Conservation (phyloP, 1,140 invertebrate species). For the Drosophila melanogaster region Release_6_plus_ISO1_MT NT_033779.5:1160501-1161000, state of each 20-base stretch:
- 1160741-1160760: conserved; percentile 92
- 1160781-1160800: conserved; percentile 91
- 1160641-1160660: conserved; percentile 93
- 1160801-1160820: conserved; percentile 94
- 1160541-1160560: conserved; percentile 88
- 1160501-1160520: conserved; percentile 64
- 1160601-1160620: conserved; percentile 94
- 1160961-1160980: conserved; percentile 90
- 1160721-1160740: conserved; percentile 93
- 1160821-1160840: conserved; percentile 93
- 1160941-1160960: conserved; percentile 87
- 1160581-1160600: conserved; percentile 89
- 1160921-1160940: conserved; percentile 89
- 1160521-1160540: conserved; percentile 48
- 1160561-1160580: conserved; percentile 89
- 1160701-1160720: conserved; percentile 92
- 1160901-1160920: conserved; percentile 89
- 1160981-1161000: conserved; percentile 93
- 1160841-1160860: conserved; percentile 92
- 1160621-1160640: conserved; percentile 91
- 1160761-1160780: conserved; percentile 90
- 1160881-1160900: conserved; percentile 90
- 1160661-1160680: conserved; percentile 93
- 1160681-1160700: conserved; percentile 90
- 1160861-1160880: conserved; percentile 89